Conservation (phyloP, 2,797 vertebrate species). For the Hypotaenidia okinawae region DNA sequence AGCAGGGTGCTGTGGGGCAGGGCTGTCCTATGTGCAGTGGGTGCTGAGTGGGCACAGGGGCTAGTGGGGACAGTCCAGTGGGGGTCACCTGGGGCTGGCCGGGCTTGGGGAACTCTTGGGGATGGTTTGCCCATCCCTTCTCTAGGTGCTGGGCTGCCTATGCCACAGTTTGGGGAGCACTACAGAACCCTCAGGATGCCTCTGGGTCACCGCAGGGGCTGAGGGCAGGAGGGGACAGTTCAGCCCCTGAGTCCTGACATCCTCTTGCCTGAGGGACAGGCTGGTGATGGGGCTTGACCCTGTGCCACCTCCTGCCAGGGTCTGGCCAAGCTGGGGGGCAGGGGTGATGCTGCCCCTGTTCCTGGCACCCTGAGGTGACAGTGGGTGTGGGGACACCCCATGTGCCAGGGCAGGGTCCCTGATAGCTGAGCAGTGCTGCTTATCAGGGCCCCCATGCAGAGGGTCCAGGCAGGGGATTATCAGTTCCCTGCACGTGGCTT, state of each 20-base stretch:
- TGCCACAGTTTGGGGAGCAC: not conserved
- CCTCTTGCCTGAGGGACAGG: too few relatives aligned
- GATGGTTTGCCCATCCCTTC: not conserved
- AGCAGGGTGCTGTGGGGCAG: not conserved
- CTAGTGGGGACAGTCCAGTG: fast-evolving
- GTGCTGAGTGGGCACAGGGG: not conserved
- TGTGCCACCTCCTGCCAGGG: not conserved
- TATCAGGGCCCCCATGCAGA: not conserved
- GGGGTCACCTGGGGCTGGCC: not conserved
- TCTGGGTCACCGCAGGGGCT: not conserved
- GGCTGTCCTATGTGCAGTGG: fast-evolving
- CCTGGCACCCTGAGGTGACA: not conserved
- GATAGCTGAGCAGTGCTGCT: not conserved
- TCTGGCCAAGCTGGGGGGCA: not conserved
- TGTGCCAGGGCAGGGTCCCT: not conserved
- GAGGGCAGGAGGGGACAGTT: not conserved
- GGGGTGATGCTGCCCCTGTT: not conserved
- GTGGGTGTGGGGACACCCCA: not conserved
- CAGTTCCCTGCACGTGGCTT: not conserved
- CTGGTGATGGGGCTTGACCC: not conserved
- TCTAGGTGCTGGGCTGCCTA: not conserved
- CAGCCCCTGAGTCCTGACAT: not conserved
- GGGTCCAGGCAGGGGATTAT: not conserved
- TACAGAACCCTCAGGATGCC: not conserved
- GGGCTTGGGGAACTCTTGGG: not conserved